phyloP scores from a whole-genome alignment of 2,113 vertebrate species.

The Fulica atra region DNA sequence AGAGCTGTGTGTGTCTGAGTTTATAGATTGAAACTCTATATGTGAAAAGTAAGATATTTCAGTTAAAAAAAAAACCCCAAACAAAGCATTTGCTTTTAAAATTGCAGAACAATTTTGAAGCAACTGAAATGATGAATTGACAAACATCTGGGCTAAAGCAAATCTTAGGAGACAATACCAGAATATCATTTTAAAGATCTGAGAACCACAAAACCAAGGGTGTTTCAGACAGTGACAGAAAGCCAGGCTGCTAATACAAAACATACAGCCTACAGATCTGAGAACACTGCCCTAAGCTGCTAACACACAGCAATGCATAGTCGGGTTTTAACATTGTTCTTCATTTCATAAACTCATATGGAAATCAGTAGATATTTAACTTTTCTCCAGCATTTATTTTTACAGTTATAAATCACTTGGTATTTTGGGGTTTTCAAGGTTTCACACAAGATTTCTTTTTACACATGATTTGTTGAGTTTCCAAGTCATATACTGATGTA shows the following conservation, averaged over 20 bases:
- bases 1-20: neutral
- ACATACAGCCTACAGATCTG: neutral
- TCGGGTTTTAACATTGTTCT: neutral
- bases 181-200: slow-evolving; percentile 2
- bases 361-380: neutral
- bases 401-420: neutral
- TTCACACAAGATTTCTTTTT: neutral
- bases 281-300: neutral
- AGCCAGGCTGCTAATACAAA: slow-evolving; percentile 12
- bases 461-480: neutral
- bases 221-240: slow-evolving; percentile 5
- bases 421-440: neutral
- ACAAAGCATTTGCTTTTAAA: neutral
- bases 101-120: neutral
- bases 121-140: neutral
- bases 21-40: neutral
- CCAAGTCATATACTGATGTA: neutral
- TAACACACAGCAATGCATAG: neutral
- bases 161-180: neutral
- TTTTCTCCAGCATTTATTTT: neutral
- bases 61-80: neutral
- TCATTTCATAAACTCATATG: neutral
- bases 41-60: neutral
- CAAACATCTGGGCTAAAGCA: neutral
- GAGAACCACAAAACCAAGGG: slow-evolving; percentile 15